phyloP scores from a whole-genome alignment of 2,113 vertebrate genomes.

The Bubo scandiacus region DNA sequence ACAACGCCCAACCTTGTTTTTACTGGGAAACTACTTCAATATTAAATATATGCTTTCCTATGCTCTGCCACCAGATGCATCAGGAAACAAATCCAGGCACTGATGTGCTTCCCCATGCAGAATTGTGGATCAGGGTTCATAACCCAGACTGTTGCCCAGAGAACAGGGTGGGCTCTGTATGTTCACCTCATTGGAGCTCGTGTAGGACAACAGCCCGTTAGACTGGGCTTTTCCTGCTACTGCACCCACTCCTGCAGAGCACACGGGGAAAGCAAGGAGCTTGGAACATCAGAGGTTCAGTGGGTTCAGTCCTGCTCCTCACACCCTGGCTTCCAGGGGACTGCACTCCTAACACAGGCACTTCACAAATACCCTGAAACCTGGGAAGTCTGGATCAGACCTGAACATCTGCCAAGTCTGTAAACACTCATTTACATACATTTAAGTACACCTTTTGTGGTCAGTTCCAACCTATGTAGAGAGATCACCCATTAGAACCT shows the following conservation, averaged over 20 bases:
- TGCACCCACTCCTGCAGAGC: not conserved
- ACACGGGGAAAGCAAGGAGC: not conserved
- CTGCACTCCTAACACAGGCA: not conserved
- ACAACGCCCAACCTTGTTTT: not conserved
- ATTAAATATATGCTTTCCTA: not conserved
- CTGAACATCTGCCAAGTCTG: not conserved
- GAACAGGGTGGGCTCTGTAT: not conserved
- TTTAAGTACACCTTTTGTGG: not conserved
- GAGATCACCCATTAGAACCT: not conserved
- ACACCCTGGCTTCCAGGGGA: not conserved
- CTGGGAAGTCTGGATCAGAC: not conserved
- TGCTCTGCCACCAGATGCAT: too few relatives aligned
- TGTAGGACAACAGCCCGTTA: fast-evolving
- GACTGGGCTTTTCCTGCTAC: not conserved
- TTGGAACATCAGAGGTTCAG: not conserved
- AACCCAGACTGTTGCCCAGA: too few relatives aligned
- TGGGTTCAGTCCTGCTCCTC: not conserved
- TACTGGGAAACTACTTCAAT: not conserved
- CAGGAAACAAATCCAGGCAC: not conserved
- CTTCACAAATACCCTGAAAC: not conserved
- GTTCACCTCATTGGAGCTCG: not conserved
- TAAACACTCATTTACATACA: not conserved
- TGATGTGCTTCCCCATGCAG: not conserved
- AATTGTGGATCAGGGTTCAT: not conserved
- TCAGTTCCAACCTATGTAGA: not conserved